These are phyloP conservation scores for Ambastaia sidthimunki DNA, from an alignment of 2,797 vertebrate genomes.

Conservation along the genomic window DNA sequence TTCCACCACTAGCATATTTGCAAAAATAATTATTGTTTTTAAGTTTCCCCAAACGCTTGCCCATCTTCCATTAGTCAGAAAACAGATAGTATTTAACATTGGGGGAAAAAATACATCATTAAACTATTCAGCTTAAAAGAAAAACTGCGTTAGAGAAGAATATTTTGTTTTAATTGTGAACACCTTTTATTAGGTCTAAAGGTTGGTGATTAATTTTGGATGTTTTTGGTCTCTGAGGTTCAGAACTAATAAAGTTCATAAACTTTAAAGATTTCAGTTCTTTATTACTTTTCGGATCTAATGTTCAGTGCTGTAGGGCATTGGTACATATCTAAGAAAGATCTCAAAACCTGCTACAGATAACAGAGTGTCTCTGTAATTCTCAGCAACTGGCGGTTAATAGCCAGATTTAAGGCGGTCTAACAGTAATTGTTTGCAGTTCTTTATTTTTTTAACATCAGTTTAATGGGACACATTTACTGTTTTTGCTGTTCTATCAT, in stretches of 20 bases:
- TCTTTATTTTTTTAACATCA: neutral
- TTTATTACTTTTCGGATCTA: neutral
- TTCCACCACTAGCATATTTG: too few relatives aligned
- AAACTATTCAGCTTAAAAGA: too few relatives aligned
- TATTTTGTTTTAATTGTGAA: too few relatives aligned
- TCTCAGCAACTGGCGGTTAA: neutral
- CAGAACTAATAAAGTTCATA: conserved; percentile 1
- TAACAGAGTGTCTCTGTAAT: neutral
- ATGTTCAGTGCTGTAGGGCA: neutral
- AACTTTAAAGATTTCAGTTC: neutral
- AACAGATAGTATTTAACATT: too few relatives aligned
- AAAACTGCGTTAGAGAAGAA: too few relatives aligned
- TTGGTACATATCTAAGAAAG: conserved; percentile 15
- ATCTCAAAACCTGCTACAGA: conserved; percentile 4
- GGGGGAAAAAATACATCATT: too few relatives aligned
- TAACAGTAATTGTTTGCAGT: neutral
- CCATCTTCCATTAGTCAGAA: too few relatives aligned
- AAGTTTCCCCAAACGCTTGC: too few relatives aligned
- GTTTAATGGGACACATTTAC: conserved; percentile 29
- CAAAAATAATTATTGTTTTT: too few relatives aligned
- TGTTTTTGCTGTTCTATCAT: conserved; percentile 10
- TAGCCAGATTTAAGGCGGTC: neutral
- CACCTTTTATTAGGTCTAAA: neutral
- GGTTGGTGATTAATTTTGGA: neutral
- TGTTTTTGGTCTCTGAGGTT: neutral